Evolutionary conservation across 2,113 vertebrate genomes (phyloP).

Genomic region (Castor canadensis): DNA sequence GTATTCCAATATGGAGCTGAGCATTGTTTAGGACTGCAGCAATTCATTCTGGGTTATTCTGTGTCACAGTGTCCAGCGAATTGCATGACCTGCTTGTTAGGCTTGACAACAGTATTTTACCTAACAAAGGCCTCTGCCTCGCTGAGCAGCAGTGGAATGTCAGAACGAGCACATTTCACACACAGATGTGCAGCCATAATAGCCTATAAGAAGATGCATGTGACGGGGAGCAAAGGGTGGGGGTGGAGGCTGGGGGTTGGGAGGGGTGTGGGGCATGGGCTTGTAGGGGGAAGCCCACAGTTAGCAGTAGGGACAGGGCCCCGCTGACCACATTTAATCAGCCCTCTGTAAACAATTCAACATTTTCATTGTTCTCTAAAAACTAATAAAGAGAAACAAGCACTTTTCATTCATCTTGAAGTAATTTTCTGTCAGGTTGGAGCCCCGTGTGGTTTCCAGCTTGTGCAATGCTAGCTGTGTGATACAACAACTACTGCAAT

Average conservation of each 20-base stretch:
- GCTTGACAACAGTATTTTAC: constrained; percentile 91
- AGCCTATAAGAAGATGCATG: constrained; percentile 90
- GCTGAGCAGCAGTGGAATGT: constrained; percentile 92
- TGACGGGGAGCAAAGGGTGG: constrained; percentile 75
- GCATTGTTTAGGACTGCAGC: constrained; percentile 76
- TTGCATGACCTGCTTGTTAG: constrained; percentile 91
- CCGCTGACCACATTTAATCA: constrained; percentile 90
- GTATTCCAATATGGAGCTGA: constrained; percentile 76
- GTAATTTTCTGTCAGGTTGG: constrained; percentile 89
- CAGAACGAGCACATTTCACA: constrained; percentile 97
- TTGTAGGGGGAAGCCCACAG: constrained; percentile 79
- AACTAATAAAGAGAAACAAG: constrained; percentile 92
- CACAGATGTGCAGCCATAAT: constrained; percentile 96
- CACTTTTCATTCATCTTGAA: constrained; percentile 91
- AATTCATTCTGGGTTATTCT: constrained; percentile 82
- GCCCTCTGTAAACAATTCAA: constrained; percentile 89
- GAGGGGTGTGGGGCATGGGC: constrained; percentile 70
- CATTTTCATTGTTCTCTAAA: constrained; percentile 91
- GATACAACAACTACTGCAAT: constrained; percentile 90
- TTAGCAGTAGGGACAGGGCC: constrained; percentile 85
- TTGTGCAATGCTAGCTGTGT: constrained; percentile 86
- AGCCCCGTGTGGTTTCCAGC: constrained; percentile 87
- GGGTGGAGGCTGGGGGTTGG: constrained; percentile 71
- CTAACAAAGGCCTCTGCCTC: constrained; percentile 93
- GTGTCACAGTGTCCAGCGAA: constrained; percentile 83